These are phyloP conservation scores for Hoplostethus mediterraneus DNA, from an alignment of 2,797 vertebrate genomes.

Conservation along the genomic window DNA sequence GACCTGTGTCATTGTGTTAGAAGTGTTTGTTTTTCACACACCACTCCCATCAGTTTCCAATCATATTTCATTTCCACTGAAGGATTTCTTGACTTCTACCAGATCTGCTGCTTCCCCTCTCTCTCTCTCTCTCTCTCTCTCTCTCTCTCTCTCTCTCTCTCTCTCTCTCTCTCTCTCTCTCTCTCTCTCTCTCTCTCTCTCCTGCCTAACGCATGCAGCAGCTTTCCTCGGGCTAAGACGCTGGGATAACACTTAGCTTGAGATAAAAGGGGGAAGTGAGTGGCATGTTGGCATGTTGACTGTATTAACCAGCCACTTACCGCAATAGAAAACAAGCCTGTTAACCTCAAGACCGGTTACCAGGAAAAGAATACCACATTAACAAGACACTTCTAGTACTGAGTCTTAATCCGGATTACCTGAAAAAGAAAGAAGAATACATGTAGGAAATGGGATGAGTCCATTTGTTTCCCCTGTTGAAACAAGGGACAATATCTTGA, in stretches of 20 bases:
- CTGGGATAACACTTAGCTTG: slow-evolving; percentile 42
- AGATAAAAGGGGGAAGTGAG: slow-evolving; percentile 30
- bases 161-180: slow-evolving; percentile 37
- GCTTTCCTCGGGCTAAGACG: not conserved
- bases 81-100: slow-evolving; percentile 38
- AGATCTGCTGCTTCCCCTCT: slow-evolving; percentile 22
- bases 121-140: slow-evolving; percentile 30
- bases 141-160: slow-evolving; percentile 35
- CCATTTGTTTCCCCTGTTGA: too few relatives aligned
- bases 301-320: not conserved
- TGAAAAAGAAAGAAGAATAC: too few relatives aligned
- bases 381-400: too few relatives aligned
- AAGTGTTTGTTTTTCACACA: slow-evolving; percentile 16
- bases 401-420: too few relatives aligned
- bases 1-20: slow-evolving; percentile 32
- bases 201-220: slow-evolving; percentile 33
- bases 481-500: too few relatives aligned
- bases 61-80: slow-evolving; percentile 52
- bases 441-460: too few relatives aligned
- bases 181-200: slow-evolving; percentile 31
- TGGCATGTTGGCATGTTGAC: not conserved
- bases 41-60: not conserved
- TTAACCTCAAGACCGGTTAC: not conserved
- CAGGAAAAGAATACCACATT: too few relatives aligned
- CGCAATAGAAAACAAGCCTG: not conserved